Percentiles rank a stretch among this genome's conserved stretches.
Conservation (phyloP, 2,888 invertebrate genomes). For the Arenicola marina region DNA sequence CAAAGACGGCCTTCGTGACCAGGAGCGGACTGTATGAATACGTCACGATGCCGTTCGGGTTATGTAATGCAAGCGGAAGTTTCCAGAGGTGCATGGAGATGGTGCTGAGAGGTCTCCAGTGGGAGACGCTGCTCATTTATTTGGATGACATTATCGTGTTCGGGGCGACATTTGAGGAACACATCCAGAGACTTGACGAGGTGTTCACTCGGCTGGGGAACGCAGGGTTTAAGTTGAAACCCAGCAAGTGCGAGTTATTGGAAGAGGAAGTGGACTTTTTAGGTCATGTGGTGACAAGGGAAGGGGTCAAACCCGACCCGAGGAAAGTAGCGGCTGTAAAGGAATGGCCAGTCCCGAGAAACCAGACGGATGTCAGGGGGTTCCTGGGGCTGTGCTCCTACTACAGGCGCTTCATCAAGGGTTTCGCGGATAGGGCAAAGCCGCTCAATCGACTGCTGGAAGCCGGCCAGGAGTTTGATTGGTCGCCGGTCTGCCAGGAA, state of each 20-base stretch:
- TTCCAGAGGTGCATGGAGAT: constrained; percentile 14
- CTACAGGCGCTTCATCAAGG: constrained; percentile 8
- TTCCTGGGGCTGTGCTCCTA: constrained; percentile 13
- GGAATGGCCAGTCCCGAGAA: constrained; percentile 13
- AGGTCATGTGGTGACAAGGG: constrained; percentile 12
- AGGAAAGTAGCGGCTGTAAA: constrained; percentile 9
- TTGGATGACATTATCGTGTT: constrained; percentile 21
- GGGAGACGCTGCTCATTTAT: constrained; percentile 6
- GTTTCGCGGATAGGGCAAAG: constrained; percentile 8
- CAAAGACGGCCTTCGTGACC: constrained; percentile 19
- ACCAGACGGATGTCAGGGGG: not conserved
- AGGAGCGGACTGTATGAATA: constrained; percentile 11
- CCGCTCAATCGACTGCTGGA: constrained; percentile 7
- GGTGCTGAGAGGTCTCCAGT: constrained; percentile 3
- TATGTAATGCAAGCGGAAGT: constrained; percentile 9
- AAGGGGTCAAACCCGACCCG: constrained; percentile 15
- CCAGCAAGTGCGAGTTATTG: constrained; percentile 13
- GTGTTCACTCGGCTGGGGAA: constrained; percentile 21
- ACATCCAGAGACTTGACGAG: constrained; percentile 18
- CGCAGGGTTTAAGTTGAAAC: constrained; percentile 9
- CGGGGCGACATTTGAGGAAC: constrained; percentile 1
- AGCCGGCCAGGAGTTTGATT: not conserved
- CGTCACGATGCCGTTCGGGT: constrained; percentile 9
- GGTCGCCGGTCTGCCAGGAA: not conserved
- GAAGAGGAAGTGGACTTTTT: constrained; percentile 13